Conservation (phyloP, 2,888 invertebrate genomes). For the Eulithis prunata region DNA sequence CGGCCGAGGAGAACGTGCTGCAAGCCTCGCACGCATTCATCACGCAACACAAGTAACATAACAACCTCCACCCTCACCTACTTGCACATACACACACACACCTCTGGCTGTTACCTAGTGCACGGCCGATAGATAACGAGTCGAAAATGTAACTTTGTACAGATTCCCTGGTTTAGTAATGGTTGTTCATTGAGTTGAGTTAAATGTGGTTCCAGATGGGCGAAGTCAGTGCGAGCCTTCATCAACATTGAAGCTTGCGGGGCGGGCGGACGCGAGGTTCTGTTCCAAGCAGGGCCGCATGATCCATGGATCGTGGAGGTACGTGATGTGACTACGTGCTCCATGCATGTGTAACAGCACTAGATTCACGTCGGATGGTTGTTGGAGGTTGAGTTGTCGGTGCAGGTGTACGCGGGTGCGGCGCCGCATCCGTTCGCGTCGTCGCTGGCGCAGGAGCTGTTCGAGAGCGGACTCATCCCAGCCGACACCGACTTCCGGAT, state of each 20-base stretch:
- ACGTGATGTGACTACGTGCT: background rate
- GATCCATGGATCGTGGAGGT: constrained; percentile 84
- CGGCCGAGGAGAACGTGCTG: constrained; percentile 95
- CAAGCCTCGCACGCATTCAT: constrained; percentile 95
- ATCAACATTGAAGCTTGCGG: constrained; percentile 96
- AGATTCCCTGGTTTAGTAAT: no score
- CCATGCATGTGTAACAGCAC: no score
- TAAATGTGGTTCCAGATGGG: constrained; percentile 80
- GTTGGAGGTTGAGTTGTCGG: background rate
- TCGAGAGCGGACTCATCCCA: constrained; percentile 94
- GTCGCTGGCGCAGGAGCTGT: constrained; percentile 94
- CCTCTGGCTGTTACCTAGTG: no score
- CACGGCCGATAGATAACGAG: no score
- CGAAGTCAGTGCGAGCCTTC: constrained; percentile 88
- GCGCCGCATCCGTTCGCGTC: constrained; percentile 94
- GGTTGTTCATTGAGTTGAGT: no score
- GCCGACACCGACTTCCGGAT: constrained; percentile 97
- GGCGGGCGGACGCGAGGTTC: constrained; percentile 93
- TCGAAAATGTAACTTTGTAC: no score
- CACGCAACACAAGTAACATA: constrained; percentile 88
- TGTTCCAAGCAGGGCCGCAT: constrained; percentile 93
- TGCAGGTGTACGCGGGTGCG: constrained; percentile 88
- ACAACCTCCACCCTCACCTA: background rate
- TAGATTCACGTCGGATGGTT: no score
- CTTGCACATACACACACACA: no score